These are phyloP conservation scores for Drosophila melanosoma DNA, from an alignment of 2,888 invertebrate species.

Conservation along the genomic window DNA sequence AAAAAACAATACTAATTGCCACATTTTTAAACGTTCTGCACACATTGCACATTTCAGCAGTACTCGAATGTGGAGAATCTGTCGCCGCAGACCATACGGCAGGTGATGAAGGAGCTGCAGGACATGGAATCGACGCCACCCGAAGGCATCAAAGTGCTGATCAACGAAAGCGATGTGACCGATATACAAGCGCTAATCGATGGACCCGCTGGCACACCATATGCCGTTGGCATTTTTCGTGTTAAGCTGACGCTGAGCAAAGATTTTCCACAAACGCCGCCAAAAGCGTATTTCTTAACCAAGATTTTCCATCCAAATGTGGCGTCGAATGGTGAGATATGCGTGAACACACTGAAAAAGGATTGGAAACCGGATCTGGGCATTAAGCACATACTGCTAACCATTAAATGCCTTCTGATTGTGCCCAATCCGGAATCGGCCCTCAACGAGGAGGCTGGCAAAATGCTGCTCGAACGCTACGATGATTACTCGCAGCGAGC, in stretches of 20 bases:
- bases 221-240: conserved; percentile 94
- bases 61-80: conserved; percentile 97
- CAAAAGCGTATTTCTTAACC: conserved; percentile 96
- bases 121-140: conserved; percentile 93
- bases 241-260: conserved; percentile 95
- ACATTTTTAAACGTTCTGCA: not conserved
- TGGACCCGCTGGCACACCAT: conserved; percentile 98
- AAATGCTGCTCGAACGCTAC: conserved; percentile 95
- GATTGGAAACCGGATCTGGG: conserved; percentile 99
- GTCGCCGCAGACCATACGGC: conserved; percentile 95
- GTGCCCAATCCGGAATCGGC: conserved; percentile 99
- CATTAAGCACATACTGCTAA: conserved; percentile 96
- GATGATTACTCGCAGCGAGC: conserved; percentile 96
- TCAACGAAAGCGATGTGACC: conserved; percentile 97
- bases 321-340: conserved; percentile 96
- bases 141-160: conserved; percentile 95
- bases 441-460: conserved; percentile 98
- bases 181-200: conserved; percentile 96
- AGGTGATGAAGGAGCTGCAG: conserved; percentile 95
- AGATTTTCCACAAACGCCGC: conserved; percentile 96
- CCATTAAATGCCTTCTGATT: conserved; percentile 97
- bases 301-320: conserved; percentile 99
- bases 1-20: conserved; percentile 11
- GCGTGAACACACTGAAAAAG: conserved; percentile 97
- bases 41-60: conserved; percentile 82